Evolutionary conservation across 1,140 invertebrate species (phyloP), one percentile per base, ranked within the genome.

Genomic region (Panulirus ornatus): DNA sequence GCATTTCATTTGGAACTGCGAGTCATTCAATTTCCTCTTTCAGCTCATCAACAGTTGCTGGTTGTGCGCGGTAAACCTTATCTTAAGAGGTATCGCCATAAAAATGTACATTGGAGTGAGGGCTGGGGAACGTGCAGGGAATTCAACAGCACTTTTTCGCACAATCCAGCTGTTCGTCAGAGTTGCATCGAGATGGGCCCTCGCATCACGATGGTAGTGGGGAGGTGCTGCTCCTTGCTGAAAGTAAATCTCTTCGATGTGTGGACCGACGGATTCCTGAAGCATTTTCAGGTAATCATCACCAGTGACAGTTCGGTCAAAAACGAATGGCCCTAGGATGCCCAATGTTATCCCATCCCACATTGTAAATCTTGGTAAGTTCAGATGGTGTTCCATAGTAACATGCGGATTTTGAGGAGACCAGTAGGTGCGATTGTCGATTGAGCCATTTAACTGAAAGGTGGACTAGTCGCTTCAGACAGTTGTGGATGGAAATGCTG

Each of bases 381-480:
- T 92, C n/a, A 92, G 22, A 88, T 86, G 73, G 22, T 88, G 88
- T 83, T 91, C 91, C 38, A 86, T 44, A 16, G 84, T 91, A 58
- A 92, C 63, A 91, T 91, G 70, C 0, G 91, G 91, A 51, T 92
- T 91, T 47, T 38, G 44, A 88, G 44, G 73, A 78, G 2, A 8
- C 91, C 82, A 92, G 83, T 91, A 92, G 22, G 27, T 86, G 82
- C 79, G 86, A 92, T 92, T 91, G 63, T 92, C n/a, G n/a, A n/a
- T n/a, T n/a, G n/a, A n/a, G n/a, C n/a, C n/a, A 87, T 92, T 91
- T 78, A 92, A 92, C 78, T 92, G 92, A 81, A 91, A 91, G 27
- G 3, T 79, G 6, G 83, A 75, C 78, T 91, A 42, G 79, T 92
- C 70, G 75, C 78, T 90, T 71, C 87, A 91, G 2, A 90, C 42